Evolutionary conservation across 92 coral and sea anemone genomes (phyloP).

Genomic region (Metridium senile): DNA sequence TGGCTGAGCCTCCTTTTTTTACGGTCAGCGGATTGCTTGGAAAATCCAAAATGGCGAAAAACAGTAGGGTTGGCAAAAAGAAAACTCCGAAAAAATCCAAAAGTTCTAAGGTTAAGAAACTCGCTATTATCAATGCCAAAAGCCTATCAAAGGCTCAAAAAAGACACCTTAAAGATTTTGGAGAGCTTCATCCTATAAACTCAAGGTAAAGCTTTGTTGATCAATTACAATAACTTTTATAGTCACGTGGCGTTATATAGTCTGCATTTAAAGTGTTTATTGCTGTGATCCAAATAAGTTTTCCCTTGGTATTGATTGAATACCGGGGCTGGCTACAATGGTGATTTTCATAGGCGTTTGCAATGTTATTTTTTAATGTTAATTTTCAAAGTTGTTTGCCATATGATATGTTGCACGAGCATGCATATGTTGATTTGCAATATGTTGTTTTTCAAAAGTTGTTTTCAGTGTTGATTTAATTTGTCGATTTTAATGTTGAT

Average conservation of each 20-base stretch:
- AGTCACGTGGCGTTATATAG: neutral
- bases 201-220: conserved; percentile 39
- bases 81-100: conserved; percentile 41
- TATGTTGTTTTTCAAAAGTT: too few relatives aligned
- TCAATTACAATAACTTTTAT: neutral
- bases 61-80: conserved; percentile 17
- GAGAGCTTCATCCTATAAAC: conserved; percentile 73
- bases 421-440: too few relatives aligned
- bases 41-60: conserved; percentile 85
- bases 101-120: conserved; percentile 40
- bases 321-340: too few relatives aligned
- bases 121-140: conserved; percentile 49
- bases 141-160: conserved; percentile 69
- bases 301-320: too few relatives aligned
- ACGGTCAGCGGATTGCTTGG: conserved; percentile 32
- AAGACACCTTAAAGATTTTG: conserved; percentile 68
- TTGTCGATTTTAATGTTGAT: too few relatives aligned
- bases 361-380: too few relatives aligned
- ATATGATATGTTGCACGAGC: too few relatives aligned
- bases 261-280: too few relatives aligned
- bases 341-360: too few relatives aligned
- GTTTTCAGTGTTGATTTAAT: too few relatives aligned
- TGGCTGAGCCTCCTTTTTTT: neutral
- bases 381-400: too few relatives aligned
- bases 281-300: too few relatives aligned